Conservation (phyloP, 2,113 vertebrate species). For the Charadrius vociferus region DNA sequence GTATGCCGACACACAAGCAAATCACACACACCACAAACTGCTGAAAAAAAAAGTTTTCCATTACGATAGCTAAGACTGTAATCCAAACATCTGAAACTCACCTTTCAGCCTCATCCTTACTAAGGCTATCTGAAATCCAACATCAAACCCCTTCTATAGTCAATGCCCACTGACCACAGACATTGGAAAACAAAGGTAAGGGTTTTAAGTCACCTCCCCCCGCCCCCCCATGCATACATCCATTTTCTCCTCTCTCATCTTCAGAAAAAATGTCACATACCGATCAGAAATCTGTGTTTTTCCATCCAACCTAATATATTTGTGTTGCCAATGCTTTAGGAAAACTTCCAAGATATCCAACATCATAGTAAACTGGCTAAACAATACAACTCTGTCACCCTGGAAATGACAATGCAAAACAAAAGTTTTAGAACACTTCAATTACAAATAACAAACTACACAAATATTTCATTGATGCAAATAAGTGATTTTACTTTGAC, state of each 20-base stretch:
- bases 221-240: background rate
- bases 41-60: background rate
- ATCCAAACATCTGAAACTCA: background rate
- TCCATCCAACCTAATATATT: slow-evolving; percentile 91
- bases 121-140: background rate
- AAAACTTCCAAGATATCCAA: slow-evolving; percentile 94
- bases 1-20: background rate
- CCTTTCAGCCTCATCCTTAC: background rate
- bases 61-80: background rate
- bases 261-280: slow-evolving; percentile 58
- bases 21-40: background rate
- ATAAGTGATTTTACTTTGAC: background rate
- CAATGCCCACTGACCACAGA: background rate
- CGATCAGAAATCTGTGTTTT: slow-evolving; percentile 92
- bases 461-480: background rate
- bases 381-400: slow-evolving; percentile 93
- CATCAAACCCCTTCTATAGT: background rate
- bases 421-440: background rate
- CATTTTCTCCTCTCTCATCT: background rate
- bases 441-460: background rate
- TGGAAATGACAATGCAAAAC: slow-evolving; percentile 54
- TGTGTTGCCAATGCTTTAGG: slow-evolving; percentile 85
- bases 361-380: slow-evolving; percentile 98
- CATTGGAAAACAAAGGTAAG: background rate
- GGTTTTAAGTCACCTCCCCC: background rate